Percentiles rank a stretch among this genome's conserved stretches.
Evolutionary conservation across 1,140 invertebrate species (phyloP).

Genomic region (Sinella curviseta): DNA sequence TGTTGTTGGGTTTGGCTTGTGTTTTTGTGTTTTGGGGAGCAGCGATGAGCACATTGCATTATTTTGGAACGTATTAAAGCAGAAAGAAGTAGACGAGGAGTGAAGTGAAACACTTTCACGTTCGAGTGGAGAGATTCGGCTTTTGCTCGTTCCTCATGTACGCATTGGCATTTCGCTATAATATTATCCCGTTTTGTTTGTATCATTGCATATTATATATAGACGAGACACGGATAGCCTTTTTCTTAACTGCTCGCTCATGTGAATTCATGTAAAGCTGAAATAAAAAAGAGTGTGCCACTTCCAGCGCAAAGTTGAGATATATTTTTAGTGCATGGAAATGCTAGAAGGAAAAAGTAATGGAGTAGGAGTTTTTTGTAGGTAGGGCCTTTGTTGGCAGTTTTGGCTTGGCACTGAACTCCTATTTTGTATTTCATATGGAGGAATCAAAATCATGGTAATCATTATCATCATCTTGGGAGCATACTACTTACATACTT

Average conservation of each 20-base stretch:
- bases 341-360: not conserved
- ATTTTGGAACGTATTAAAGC: not conserved
- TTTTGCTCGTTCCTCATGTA: not conserved
- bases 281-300: not conserved
- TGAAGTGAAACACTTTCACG: conserved; percentile 3
- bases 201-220: not conserved
- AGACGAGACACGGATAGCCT: not conserved
- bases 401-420: too few relatives aligned
- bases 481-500: too few relatives aligned
- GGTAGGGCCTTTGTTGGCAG: too few relatives aligned
- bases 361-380: not conserved
- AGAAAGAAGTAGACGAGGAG: not conserved
- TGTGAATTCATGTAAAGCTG: conserved; percentile 20
- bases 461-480: too few relatives aligned
- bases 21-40: too few relatives aligned
- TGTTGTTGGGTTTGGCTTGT: not conserved
- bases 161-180: not conserved
- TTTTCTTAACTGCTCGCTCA: conserved; percentile 1
- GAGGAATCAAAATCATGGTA: too few relatives aligned
- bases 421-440: too few relatives aligned
- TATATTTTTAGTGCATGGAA: not conserved
- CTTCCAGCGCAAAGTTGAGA: not conserved
- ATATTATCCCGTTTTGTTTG: too few relatives aligned
- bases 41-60: not conserved
- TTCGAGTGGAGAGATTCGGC: not conserved